Evolutionary conservation across 2,113 vertebrate species (phyloP).

Genomic region (Antechinus flavipes): DNA sequence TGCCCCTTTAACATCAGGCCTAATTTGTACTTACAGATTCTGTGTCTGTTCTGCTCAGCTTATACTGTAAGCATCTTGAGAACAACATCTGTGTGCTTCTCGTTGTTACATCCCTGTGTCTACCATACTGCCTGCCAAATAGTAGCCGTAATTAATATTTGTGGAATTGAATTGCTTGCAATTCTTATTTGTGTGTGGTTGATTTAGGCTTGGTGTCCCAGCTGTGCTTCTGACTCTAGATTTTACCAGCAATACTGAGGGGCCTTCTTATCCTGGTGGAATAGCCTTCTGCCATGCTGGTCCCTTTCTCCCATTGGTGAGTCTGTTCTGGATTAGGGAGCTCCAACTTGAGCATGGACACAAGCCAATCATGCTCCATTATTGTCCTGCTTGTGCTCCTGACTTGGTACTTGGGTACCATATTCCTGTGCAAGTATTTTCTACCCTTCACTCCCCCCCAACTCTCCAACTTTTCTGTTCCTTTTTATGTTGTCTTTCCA

Average conservation of each 20-base stretch:
- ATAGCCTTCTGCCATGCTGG: not conserved
- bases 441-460: not conserved
- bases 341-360: not conserved
- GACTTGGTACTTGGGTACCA: not conserved
- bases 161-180: not conserved
- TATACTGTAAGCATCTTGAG: not conserved
- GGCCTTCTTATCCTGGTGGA: not conserved
- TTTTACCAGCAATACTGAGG: not conserved
- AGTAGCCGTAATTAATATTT: not conserved
- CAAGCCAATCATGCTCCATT: not conserved
- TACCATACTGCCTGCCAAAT: not conserved
- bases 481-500: not conserved
- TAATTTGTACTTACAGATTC: not conserved
- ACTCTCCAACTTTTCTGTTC: not conserved
- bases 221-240: not conserved
- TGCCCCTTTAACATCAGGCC: not conserved
- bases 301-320: not conserved
- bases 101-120: not conserved
- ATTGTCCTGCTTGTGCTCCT: not conserved
- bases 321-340: not conserved
- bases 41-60: not conserved
- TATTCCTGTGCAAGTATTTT: not conserved
- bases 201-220: not conserved
- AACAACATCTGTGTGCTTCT: not conserved
- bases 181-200: not conserved